phyloP scores from a whole-genome alignment of 1,140 invertebrate species.

The Acromyrmex echinatior region DNA sequence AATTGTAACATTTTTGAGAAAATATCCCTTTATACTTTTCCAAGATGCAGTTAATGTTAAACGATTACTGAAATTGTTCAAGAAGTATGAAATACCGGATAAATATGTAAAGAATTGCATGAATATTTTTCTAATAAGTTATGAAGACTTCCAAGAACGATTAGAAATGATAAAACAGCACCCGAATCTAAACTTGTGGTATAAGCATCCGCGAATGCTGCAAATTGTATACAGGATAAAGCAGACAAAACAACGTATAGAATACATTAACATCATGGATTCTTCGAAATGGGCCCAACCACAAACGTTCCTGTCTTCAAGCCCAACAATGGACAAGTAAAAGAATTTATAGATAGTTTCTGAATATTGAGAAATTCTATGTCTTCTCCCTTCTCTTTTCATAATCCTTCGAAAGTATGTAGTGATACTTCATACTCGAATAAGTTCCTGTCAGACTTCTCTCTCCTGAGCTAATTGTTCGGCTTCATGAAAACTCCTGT shows the following conservation, averaged over 20 bases:
- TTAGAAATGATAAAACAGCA: slow-evolving; percentile 83
- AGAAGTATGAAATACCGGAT: slow-evolving; percentile 84
- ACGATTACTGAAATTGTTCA: slow-evolving; percentile 85
- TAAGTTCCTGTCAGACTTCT: too few relatives aligned
- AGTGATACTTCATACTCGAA: too few relatives aligned
- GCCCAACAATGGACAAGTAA: slow-evolving; percentile 81
- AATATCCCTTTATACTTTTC: slow-evolving; percentile 85
- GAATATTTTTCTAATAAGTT: slow-evolving; percentile 84
- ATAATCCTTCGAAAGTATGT: too few relatives aligned
- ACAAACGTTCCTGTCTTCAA: slow-evolving; percentile 83
- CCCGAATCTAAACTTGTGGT: slow-evolving; percentile 86
- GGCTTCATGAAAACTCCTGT: too few relatives aligned
- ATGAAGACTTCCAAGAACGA: slow-evolving; percentile 84
- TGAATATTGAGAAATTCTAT: background rate
- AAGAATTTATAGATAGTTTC: slow-evolving; percentile 1
- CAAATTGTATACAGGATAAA: slow-evolving; percentile 86
- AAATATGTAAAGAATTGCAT: slow-evolving; percentile 83
- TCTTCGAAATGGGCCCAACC: slow-evolving; percentile 85
- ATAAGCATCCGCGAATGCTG: slow-evolving; percentile 86
- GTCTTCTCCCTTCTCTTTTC: too few relatives aligned
- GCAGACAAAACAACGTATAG: slow-evolving; percentile 83
- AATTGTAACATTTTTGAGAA: slow-evolving; percentile 66
- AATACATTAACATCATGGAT: slow-evolving; percentile 82
- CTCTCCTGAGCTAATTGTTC: too few relatives aligned
- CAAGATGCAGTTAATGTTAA: slow-evolving; percentile 81